Conservation (phyloP, 1,140 invertebrate genomes). For the Drosophila leontia region DNA sequence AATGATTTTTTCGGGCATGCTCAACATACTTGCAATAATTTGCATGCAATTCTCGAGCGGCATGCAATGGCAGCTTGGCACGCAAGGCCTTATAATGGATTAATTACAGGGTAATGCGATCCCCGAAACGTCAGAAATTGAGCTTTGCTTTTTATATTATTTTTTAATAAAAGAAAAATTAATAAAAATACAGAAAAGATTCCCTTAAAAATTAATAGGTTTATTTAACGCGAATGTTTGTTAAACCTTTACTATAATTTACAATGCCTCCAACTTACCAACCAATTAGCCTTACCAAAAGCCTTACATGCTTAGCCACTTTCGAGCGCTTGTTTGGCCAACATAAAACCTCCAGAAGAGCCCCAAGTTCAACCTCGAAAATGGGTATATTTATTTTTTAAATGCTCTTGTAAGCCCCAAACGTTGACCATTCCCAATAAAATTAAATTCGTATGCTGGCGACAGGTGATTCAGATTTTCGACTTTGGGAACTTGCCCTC, state of each 20-base stretch:
- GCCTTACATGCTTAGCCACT: conserved; percentile 18
- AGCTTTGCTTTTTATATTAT: neutral
- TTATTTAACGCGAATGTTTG: neutral
- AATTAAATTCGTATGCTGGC: conserved; percentile 30
- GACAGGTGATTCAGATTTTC: conserved; percentile 38
- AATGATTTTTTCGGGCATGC: conserved; percentile 69
- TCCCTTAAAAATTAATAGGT: no score
- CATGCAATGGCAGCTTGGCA: conserved; percentile 63
- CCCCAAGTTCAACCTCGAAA: neutral
- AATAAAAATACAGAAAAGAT: no score
- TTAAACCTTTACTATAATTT: neutral
- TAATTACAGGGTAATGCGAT: conserved; percentile 65
- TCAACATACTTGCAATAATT: conserved; percentile 75
- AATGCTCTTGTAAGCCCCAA: conserved; percentile 24
- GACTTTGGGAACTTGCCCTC: conserved; percentile 19
- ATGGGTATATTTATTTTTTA: neutral
- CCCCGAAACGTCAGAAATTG: neutral
- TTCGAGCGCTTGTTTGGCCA: conserved; percentile 3
- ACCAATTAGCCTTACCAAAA: conserved; percentile 10
- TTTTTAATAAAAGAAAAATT: no score
- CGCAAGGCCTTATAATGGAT: conserved; percentile 70
- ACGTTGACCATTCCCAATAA: conserved; percentile 2
- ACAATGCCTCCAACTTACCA: neutral
- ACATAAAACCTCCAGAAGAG: conserved; percentile 1
- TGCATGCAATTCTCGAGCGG: conserved; percentile 64